Base-by-base conservation (phyloP, 2,797 vertebrate genomes). In the Pristis pectinata region DNA sequence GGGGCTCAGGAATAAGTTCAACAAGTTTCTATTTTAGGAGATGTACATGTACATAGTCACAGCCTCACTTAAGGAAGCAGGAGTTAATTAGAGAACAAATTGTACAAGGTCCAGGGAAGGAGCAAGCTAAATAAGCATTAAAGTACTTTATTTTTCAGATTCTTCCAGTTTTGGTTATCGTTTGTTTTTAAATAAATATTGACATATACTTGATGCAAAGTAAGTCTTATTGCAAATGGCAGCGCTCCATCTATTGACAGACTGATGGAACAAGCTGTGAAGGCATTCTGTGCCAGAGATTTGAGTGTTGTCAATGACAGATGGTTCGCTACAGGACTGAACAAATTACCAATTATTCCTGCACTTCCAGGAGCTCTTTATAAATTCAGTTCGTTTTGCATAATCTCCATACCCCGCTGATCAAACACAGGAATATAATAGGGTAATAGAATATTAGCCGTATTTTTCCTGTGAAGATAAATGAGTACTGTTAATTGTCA, bases 211-310 rank as follows among this genome's bases (percentile, higher is more conserved):
- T 61, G 59, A 67, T 67, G 87, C 53, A 64, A 64, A 64, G 41
- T 61, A 61, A 61, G 15, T 91, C n/a, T 41, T 67, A 17, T 91
- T 41, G 59, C 61, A 91, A 91, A 41, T 91, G n/a, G 59, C 87
- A 67, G 87, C 24, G 30, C 61, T 91, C 87, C 59, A 91, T 41
- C 87, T 91, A 91, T 41, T 91, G 87, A 61, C 61, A 91, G 61
- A 41, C 4, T 67, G 59, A 91, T 67, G n/a, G 61, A 67, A 67
- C 87, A 91, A 22, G 17, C 61, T 91, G 83, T 41, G 61, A 91
- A 67, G 59, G 67, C 59, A 67, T 91, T 91, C 8, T 19, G 41
- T 91, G 59, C n/a, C 59, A 64, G 87, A 37, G 87, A 17, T 91
- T n/a, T 61, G 59, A n/a, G 34, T 89, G 34, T 91, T 89, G 56